Conservation (phyloP, 2,888 invertebrate species). For the Cryptus viduatorius region DNA sequence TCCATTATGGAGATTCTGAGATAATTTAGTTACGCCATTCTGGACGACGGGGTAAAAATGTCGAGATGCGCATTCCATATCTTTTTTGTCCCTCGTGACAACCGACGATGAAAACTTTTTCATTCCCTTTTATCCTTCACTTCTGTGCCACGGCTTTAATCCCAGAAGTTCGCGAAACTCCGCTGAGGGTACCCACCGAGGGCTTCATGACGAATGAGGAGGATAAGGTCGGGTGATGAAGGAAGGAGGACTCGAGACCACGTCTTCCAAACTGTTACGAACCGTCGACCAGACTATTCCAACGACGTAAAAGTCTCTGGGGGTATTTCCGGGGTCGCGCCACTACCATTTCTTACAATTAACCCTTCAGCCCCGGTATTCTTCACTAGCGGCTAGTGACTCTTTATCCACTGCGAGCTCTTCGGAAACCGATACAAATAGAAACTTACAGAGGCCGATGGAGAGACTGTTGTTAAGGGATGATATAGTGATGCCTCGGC, state of each 20-base stretch:
- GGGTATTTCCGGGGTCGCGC: conserved; percentile 46
- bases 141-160: conserved; percentile 3
- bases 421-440: conserved; percentile 29
- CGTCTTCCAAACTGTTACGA: conserved; percentile 42
- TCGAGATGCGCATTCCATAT: conserved; percentile 2
- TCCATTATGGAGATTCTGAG: neutral
- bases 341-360: conserved; percentile 64
- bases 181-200: conserved; percentile 34
- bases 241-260: conserved; percentile 23
- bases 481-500: conserved; percentile 28
- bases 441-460: conserved; percentile 13
- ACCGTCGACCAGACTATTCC: conserved; percentile 31
- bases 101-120: neutral
- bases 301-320: conserved; percentile 44
- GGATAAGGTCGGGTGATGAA: conserved; percentile 58
- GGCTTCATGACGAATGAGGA: conserved; percentile 60
- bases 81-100: neutral
- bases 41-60: neutral
- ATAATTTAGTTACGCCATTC: neutral
- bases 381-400: conserved; percentile 22
- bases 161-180: conserved; percentile 31
- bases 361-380: conserved; percentile 43
- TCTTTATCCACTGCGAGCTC: conserved; percentile 40
- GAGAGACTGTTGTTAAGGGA: conserved; percentile 13
- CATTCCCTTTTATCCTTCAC: neutral